Conservation (phyloP, 2,797 vertebrate species). For the Macropodus opercularis region DNA sequence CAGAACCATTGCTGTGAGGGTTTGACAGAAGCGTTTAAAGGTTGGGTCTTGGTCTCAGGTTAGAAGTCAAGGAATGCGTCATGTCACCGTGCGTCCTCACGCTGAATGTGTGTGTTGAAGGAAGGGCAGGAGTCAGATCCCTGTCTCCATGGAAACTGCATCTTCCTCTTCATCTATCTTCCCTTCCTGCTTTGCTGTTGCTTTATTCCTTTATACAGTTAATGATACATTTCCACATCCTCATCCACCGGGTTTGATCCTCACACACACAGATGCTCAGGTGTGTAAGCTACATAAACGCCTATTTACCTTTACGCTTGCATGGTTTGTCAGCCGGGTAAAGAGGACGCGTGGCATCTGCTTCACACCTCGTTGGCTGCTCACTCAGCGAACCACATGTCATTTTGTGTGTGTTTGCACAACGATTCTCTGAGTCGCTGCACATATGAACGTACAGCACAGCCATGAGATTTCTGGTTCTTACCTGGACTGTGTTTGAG, state of each 20-base stretch:
- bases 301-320: constrained; percentile 15
- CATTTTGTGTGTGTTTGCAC: not conserved
- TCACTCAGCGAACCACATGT: constrained; percentile 7
- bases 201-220: not conserved
- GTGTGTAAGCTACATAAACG: constrained; percentile 17
- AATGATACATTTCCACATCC: not conserved
- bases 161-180: constrained; percentile 54
- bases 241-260: no score
- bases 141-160: constrained; percentile 74
- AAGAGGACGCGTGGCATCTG: constrained; percentile 11
- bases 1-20: not conserved
- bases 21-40: not conserved
- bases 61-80: no score
- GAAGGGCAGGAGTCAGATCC: constrained; percentile 39
- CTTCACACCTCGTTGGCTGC: constrained; percentile 12
- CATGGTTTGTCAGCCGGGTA: constrained; percentile 22
- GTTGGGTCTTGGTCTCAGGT: not conserved
- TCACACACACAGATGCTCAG: constrained; percentile 16
- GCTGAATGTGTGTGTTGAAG: not conserved
- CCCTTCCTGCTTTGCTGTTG: constrained; percentile 5
- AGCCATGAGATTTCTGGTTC: no score
- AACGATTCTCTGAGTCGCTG: no score
- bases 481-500: no score
- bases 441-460: no score
- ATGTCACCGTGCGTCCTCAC: not conserved